Percentiles rank a stretch among this genome's conserved stretches.
These are phyloP conservation scores for Chaetorhynchus papuensis DNA, from an alignment of 2,113 vertebrate species.

Conservation along the genomic window DNA sequence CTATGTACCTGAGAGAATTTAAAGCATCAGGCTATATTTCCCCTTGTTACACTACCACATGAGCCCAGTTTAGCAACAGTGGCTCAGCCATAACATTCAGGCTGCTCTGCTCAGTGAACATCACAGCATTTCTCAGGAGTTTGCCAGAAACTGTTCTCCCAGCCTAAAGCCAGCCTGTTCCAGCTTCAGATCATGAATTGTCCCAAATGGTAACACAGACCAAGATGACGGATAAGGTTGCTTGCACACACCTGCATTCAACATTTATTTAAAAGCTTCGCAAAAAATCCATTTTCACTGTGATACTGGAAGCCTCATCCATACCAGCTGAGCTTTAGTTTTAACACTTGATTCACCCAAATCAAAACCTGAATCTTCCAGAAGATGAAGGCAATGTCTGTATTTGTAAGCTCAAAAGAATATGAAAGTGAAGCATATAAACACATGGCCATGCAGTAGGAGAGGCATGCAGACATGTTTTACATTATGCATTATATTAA, in stretches of 20 bases:
- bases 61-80: neutral
- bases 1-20: neutral
- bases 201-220: neutral
- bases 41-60: neutral
- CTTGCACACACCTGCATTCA: neutral
- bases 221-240: neutral
- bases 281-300: neutral
- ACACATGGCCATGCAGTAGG: neutral
- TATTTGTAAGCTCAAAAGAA: neutral
- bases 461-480: neutral
- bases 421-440: neutral
- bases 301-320: neutral
- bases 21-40: neutral
- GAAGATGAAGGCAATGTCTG: neutral
- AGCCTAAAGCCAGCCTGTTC: neutral
- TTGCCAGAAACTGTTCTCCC: neutral
- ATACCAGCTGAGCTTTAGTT: neutral
- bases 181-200: neutral
- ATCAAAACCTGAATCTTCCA: neutral
- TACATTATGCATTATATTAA: neutral
- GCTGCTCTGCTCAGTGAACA: neutral
- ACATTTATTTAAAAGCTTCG: neutral
- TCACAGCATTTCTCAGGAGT: neutral
- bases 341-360: neutral
- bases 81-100: neutral